Evolutionary conservation across 2,113 vertebrate species (phyloP).

Genomic region (Bos javanicus): DNA sequence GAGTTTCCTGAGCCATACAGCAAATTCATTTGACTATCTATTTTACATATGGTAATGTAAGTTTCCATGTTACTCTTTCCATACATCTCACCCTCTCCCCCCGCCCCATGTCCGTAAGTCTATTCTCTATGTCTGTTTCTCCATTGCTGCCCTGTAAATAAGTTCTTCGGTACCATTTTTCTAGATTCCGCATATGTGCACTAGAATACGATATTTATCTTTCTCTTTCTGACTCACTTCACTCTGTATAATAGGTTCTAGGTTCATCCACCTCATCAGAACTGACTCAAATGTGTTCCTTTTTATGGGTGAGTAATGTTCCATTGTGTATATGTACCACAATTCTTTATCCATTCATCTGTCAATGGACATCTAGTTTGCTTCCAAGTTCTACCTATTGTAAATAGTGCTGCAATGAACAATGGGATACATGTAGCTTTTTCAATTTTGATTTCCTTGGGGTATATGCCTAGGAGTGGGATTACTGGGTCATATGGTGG

Average conservation of each 20-base stretch:
- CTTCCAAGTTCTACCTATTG: not conserved
- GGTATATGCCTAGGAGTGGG: not conserved
- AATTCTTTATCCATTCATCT: not conserved
- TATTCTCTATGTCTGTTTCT: not conserved
- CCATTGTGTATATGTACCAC: not conserved
- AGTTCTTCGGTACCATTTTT: not conserved
- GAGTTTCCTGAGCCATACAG: not conserved
- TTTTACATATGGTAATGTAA: not conserved
- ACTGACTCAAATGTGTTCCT: not conserved
- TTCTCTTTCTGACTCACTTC: not conserved
- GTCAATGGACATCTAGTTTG: not conserved
- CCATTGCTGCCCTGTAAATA: not conserved
- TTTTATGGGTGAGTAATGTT: not conserved
- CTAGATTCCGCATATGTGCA: not conserved
- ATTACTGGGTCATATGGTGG: not conserved
- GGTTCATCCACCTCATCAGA: not conserved
- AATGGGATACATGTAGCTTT: not conserved
- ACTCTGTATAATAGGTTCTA: not conserved
- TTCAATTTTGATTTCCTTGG: not conserved
- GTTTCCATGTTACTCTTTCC: not conserved
- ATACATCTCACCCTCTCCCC: not conserved
- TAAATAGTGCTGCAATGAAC: not conserved
- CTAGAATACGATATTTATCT: not conserved
- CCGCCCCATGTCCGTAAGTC: not conserved
- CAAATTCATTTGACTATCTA: not conserved